Base-by-base conservation (phyloP, 1,140 invertebrate genomes). In the Eueides isabella region DNA sequence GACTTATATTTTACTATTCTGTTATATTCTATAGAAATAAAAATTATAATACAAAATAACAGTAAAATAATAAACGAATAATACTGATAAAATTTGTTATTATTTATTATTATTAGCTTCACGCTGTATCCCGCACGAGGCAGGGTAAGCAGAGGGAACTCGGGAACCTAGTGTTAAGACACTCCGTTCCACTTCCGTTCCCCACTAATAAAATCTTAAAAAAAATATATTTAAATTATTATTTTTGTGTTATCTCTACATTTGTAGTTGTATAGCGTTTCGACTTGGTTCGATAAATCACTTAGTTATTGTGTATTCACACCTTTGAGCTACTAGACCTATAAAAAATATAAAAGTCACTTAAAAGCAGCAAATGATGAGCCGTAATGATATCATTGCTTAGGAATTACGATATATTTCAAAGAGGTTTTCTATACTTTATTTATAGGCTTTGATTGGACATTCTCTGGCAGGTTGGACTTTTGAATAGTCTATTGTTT, bases 391-490 rank as follows among this genome's bases (percentile, higher is more conserved):
- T 76, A 74, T 72, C 71, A 73, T 71, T 66, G 73, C 70, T 67
- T 72, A 69, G 67, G 76, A 76, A 75, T 80, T 77, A 79, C 74
- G 55, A 41, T 55, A 55, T 55, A 55, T 55, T 55, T 55, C 48
- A 55, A 55, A 55, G 23, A 26, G 26, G 48, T 23, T 55, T 55
- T 55, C 48, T 66, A 28, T 62, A 26, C 38, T 19, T 48, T 66
- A n/a, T 72, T 72, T 30, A 66, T 66, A 72, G 64, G 29, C 26
- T 67, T 67, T 44, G 30, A 35, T 44, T 55, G n/a, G 48, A 26
- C 19, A 55, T 55, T 55, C 48, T 48, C 7, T 48, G n/a, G 41
- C 41, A 48, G 5, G 41, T 48, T 7, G 41, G 7, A 55, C 12
- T 55, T 55, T 23, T 26, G 19, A 55, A 55, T 55, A 55, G 23